Conservation (phyloP, 2,113 vertebrate species). For the Pseudopipra pipra region DNA sequence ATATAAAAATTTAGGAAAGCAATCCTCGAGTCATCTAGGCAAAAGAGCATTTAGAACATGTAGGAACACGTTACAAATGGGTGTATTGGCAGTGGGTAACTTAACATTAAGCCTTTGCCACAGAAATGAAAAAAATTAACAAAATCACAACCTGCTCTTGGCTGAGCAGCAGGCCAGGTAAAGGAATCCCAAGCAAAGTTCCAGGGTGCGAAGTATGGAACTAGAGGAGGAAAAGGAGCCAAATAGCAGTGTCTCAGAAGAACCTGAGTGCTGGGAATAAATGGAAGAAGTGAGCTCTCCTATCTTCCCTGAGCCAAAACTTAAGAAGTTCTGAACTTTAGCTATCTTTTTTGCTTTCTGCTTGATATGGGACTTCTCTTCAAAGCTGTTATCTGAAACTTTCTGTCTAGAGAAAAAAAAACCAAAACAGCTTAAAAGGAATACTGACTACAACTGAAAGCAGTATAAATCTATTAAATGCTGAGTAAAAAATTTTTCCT, state of each 20-base stretch:
- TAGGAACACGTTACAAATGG: background rate
- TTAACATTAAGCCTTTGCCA: background rate
- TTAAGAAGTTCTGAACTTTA: background rate
- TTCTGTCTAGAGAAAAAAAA: background rate
- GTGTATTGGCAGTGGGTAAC: accelerated
- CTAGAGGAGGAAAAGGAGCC: background rate
- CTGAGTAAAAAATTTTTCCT: background rate
- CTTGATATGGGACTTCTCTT: conserved; percentile 36
- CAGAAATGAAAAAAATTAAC: background rate
- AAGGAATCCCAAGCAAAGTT: background rate
- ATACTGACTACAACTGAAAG: background rate
- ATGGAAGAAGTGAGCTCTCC: background rate
- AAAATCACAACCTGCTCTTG: background rate
- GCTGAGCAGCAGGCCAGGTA: background rate
- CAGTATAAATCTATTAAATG: background rate
- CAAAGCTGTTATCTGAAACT: conserved; percentile 17
- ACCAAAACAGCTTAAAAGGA: background rate
- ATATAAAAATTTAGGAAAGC: background rate
- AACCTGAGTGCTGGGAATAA: background rate
- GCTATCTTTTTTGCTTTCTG: background rate
- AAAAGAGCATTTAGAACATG: background rate
- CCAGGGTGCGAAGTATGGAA: background rate
- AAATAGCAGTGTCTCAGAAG: background rate
- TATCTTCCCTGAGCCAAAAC: background rate
- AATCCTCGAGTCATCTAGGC: background rate